These are phyloP conservation scores for Cladorhizidae sp. DNA, from an alignment of 37 sponge, comb jelly and placozoan species.

Conservation along the genomic window DNA sequence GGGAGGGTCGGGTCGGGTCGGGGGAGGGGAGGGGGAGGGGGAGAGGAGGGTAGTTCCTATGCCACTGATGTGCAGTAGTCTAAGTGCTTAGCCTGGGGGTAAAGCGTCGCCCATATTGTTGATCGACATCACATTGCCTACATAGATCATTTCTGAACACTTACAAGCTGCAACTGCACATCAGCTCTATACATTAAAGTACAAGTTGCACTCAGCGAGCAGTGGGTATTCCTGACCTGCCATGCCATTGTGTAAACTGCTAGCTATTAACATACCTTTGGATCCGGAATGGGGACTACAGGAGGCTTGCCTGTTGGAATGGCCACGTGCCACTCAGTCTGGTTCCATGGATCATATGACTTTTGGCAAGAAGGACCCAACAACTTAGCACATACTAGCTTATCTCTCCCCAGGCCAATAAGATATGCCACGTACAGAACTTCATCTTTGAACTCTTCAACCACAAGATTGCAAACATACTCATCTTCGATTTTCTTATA, in stretches of 20 bases:
- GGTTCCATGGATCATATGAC: conserved; percentile 74
- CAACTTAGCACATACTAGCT: conserved; percentile 66
- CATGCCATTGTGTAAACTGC: neutral
- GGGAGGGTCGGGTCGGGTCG: no score
- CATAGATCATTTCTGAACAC: no score
- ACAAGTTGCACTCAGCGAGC: no score
- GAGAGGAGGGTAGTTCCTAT: no score
- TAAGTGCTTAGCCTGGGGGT: no score
- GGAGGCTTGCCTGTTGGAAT: conserved; percentile 79
- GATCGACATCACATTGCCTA: no score
- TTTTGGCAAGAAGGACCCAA: conserved; percentile 71
- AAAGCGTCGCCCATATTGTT: no score
- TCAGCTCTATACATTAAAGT: no score
- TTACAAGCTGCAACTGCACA: no score
- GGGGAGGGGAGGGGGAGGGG: no score
- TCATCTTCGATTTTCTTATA: conserved; percentile 56
- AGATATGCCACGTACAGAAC: conserved; percentile 57
- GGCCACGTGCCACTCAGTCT: conserved; percentile 78
- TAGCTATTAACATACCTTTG: conserved; percentile 44
- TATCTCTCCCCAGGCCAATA: conserved; percentile 53
- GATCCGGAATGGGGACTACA: conserved; percentile 44
- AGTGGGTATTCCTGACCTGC: no score
- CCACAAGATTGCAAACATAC: conserved; percentile 59
- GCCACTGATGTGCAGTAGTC: no score
- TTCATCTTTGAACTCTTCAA: conserved; percentile 76